Conservation (phyloP, 2,888 invertebrate genomes). For the Polydrusus cervinus region DNA sequence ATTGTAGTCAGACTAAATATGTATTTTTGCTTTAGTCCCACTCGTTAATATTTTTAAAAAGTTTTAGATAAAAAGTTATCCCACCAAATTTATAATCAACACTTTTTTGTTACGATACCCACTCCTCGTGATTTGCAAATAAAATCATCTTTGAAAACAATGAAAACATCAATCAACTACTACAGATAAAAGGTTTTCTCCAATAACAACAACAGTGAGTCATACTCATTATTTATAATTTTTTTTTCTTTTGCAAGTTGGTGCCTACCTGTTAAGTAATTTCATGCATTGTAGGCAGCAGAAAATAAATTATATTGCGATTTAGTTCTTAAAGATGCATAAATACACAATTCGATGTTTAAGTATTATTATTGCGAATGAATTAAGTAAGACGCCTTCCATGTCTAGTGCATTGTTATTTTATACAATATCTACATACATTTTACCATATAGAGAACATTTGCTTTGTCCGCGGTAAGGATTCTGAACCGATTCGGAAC, state of each 20-base stretch:
- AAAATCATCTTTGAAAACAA: slow-evolving; percentile 11
- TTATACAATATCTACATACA: neutral
- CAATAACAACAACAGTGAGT: slow-evolving; percentile 19
- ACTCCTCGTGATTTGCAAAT: slow-evolving; percentile 6
- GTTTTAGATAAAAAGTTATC: neutral
- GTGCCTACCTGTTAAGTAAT: slow-evolving; percentile 29
- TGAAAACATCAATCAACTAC: slow-evolving; percentile 16
- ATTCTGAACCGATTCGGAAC: too few species aligned
- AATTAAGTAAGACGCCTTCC: slow-evolving; percentile 29
- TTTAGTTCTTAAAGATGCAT: slow-evolving; percentile 3
- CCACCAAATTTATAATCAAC: neutral
- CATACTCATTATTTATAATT: slow-evolving; percentile 15
- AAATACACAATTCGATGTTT: slow-evolving; percentile 27
- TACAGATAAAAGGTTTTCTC: neutral
- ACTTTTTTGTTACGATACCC: neutral
- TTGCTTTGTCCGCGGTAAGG: too few species aligned
- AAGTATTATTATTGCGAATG: slow-evolving; percentile 30
- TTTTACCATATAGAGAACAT: too few species aligned
- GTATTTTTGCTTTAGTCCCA: neutral
- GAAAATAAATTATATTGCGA: slow-evolving; percentile 25
- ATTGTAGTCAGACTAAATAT: too few species aligned
- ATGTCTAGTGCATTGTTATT: neutral
- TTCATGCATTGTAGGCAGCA: slow-evolving; percentile 30
- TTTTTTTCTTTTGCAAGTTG: slow-evolving; percentile 29
- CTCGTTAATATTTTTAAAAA: neutral